Base-by-base conservation (phyloP, 2,888 invertebrate species). In the Drosophila meridionalis region DNA sequence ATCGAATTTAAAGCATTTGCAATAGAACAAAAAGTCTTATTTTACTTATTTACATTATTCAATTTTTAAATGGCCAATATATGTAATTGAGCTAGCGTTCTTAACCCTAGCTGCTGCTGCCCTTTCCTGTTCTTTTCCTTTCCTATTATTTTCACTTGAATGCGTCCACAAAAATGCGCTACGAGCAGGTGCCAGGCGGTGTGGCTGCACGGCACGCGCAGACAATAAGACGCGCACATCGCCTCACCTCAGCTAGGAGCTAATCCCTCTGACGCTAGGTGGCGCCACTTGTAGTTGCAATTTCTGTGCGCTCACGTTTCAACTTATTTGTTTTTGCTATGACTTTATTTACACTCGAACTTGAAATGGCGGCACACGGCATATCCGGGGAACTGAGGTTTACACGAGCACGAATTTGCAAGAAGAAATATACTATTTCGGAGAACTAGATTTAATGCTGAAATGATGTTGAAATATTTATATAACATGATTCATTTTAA, bases 291-390 rank as follows among this genome's bases (percentile, higher is more conserved):
- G 79, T 85, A 76, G 82, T 82, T 83, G 88, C 71, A 70, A 74
- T 76, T 83, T 70, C 76, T 65, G 68, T 76, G 56, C 71, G 61
- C 79, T 73, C 82, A 82, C 88, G 76, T 84, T 52, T 56, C 57
- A 59, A 61, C 67, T 50, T 52, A 6, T 36, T 52, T 50, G 32
- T 11, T 52, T 69, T 69, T 61, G 65, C 61, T 36, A 73, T 71
- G 78, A 52, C 79, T 87, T 68, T 82, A 85, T 87, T 83, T 87
- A 76, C 85, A 82, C 71, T 85, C 85, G 74, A 77, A 74, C 80
- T 79, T 69, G 55, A 77, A 83, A 70, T 67, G 69, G 65, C 57
- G 56, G 79, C 85, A 83, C 78, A 78, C 69, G 30, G 4, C 28
- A 3, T 2, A n/a, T 9, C n/a, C 5, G 14, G n/a, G 0, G 9